phyloP scores from a whole-genome alignment of 2,888 invertebrate species.

The Agrochola lychnidis region DNA sequence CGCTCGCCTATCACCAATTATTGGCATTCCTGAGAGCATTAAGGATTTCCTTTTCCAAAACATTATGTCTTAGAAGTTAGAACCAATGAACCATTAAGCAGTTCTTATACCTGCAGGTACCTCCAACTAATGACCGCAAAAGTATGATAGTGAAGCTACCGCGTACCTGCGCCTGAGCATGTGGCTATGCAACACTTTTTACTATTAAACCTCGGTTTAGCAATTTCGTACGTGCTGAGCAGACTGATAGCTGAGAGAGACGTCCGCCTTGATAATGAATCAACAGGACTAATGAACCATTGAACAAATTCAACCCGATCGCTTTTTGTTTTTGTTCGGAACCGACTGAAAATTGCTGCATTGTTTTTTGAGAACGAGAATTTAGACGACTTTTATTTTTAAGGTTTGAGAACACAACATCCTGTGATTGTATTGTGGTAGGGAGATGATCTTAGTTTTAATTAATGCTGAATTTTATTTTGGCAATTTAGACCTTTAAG shows the following conservation, averaged over 20 bases:
- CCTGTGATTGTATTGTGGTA: constrained; percentile 48
- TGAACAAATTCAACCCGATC: constrained; percentile 60
- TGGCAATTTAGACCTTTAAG: background rate
- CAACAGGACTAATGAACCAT: constrained; percentile 62
- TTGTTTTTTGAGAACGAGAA: constrained; percentile 47
- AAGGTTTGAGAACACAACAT: constrained; percentile 35
- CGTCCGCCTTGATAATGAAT: constrained; percentile 59
- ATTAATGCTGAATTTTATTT: constrained; percentile 11
- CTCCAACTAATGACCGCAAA: constrained; percentile 50
- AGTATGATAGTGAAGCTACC: constrained; percentile 40
- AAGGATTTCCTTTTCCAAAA: background rate
- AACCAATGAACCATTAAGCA: background rate
- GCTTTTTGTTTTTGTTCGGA: constrained; percentile 48
- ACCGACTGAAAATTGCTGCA: constrained; percentile 33
- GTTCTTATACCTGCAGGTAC: background rate
- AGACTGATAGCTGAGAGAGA: constrained; percentile 55
- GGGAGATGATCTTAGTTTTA: constrained; percentile 12
- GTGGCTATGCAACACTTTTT: constrained; percentile 68
- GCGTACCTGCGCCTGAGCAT: constrained; percentile 46
- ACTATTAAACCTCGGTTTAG: constrained; percentile 57
- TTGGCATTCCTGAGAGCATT: background rate
- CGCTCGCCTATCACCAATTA: too few relatives aligned
- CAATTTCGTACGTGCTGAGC: constrained; percentile 67
- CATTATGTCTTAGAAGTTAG: background rate
- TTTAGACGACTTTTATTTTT: constrained; percentile 53